A percentile compares a stretch with the other conserved stretches of the same genome.
phyloP scores from a whole-genome alignment of 2,113 vertebrate genomes.

The Menura novaehollandiae region DNA sequence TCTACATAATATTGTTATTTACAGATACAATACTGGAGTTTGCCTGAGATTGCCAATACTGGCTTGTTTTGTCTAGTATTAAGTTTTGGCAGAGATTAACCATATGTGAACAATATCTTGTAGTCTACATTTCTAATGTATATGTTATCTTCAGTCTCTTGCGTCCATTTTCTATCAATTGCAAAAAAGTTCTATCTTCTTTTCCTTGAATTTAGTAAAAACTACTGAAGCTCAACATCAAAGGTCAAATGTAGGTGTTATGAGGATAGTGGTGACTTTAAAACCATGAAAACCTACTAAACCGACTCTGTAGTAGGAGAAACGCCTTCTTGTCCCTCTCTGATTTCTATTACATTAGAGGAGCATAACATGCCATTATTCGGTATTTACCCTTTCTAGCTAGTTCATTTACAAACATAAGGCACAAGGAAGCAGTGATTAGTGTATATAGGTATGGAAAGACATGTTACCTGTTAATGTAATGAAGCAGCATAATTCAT shows the following conservation, averaged over 20 bases:
- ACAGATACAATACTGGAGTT: not conserved
- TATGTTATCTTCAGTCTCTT: not conserved
- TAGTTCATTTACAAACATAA: constrained; percentile 54
- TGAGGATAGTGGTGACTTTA: not conserved
- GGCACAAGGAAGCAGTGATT: constrained; percentile 9
- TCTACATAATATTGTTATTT: constrained; percentile 26
- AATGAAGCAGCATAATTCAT: constrained; percentile 64
- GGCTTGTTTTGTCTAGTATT: not conserved
- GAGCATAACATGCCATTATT: constrained; percentile 36
- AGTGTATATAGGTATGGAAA: constrained; percentile 37
- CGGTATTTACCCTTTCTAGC: constrained; percentile 53
- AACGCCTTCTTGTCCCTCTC: constrained; percentile 33
- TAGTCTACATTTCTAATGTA: not conserved
- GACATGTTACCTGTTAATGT: constrained; percentile 45
- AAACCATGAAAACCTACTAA: constrained; percentile 42
- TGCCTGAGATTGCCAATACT: not conserved
- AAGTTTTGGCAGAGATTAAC: not conserved
- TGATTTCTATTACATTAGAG: constrained; percentile 18
- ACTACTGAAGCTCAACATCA: constrained; percentile 24
- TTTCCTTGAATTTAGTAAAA: constrained; percentile 50
- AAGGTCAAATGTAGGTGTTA: constrained; percentile 31
- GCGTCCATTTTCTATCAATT: not conserved
- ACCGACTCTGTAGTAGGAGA: constrained; percentile 13
- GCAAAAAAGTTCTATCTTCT: not conserved
- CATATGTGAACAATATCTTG: not conserved